A percentile compares a stretch with the other conserved stretches of the same genome.
Evolutionary conservation across 2,113 vertebrate genomes (phyloP).

Genomic region (Corvus moneduloides): DNA sequence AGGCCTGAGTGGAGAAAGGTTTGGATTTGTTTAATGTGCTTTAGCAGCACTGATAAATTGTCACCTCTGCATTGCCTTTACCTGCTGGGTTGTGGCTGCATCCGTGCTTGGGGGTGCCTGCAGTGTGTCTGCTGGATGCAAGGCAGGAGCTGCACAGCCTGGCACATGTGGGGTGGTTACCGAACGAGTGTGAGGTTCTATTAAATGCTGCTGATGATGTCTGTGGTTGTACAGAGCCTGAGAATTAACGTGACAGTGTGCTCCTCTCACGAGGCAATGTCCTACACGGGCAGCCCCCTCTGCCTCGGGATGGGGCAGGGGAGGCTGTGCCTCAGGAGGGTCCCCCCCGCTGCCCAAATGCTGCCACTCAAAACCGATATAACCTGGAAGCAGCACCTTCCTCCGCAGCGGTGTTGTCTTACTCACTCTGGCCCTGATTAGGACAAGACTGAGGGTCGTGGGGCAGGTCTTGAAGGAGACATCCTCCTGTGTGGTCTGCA

Average conservation of each 20-base stretch:
- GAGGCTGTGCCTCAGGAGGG: neutral
- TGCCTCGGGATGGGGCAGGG: neutral
- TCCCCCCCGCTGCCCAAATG: neutral
- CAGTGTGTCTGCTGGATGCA: neutral
- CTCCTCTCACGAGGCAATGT: neutral
- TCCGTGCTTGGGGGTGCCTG: neutral
- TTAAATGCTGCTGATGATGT: neutral
- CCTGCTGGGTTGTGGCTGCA: neutral
- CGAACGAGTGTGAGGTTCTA: rapidly evolving
- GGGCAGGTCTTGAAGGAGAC: neutral
- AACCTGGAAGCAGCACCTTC: neutral
- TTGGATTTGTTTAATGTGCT: neutral
- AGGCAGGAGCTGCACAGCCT: neutral
- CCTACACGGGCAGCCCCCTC: rapidly evolving
- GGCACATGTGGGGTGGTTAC: neutral
- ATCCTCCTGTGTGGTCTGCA: neutral
- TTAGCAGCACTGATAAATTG: neutral
- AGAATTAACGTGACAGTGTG: rapidly evolving
- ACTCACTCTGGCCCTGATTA: neutral
- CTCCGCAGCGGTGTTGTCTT: neutral
- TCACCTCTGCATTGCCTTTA: neutral
- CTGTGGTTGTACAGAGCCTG: neutral
- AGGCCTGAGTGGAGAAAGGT: neutral
- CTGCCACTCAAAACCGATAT: neutral
- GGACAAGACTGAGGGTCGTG: neutral